Conservation (phyloP, 2,113 vertebrate species). For the Microcebus tavaratra region DNA sequence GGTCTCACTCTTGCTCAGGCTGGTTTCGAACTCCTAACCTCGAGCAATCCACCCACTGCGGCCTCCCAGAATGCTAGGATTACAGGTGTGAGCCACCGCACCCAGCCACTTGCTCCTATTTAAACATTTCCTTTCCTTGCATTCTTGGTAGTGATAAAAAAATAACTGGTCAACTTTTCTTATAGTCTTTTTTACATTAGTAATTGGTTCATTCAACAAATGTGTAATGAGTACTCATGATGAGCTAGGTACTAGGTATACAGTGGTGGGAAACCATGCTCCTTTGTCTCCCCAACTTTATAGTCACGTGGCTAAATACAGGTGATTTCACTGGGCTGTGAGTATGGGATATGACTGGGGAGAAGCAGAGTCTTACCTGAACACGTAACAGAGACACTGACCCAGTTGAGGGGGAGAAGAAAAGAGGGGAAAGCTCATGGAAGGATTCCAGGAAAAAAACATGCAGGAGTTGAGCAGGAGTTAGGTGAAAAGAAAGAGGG, state of each 20-base stretch:
- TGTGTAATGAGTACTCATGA: background rate
- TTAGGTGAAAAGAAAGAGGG: background rate
- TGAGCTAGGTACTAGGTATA: background rate
- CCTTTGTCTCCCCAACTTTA: background rate
- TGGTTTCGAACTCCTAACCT: too few species aligned
- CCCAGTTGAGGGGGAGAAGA: background rate
- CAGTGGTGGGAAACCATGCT: background rate
- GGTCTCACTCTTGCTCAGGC: too few species aligned
- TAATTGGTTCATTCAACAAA: conserved; percentile 20
- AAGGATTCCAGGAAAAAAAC: background rate
- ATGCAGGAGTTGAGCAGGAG: background rate
- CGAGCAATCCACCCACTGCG: too few species aligned
- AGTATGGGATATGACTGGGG: background rate
- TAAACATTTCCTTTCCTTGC: background rate
- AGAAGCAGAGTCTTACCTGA: background rate
- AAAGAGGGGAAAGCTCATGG: background rate
- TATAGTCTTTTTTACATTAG: background rate
- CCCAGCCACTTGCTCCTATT: background rate
- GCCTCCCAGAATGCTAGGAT: too few species aligned
- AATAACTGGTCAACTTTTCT: background rate
- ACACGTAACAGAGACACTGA: background rate
- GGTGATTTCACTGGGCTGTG: background rate
- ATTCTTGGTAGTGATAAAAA: background rate
- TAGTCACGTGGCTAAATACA: background rate
- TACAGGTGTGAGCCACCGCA: too few species aligned